Evolutionary conservation across 2,113 vertebrate species (phyloP).

Genomic region (Austrofundulus limnaeus): DNA sequence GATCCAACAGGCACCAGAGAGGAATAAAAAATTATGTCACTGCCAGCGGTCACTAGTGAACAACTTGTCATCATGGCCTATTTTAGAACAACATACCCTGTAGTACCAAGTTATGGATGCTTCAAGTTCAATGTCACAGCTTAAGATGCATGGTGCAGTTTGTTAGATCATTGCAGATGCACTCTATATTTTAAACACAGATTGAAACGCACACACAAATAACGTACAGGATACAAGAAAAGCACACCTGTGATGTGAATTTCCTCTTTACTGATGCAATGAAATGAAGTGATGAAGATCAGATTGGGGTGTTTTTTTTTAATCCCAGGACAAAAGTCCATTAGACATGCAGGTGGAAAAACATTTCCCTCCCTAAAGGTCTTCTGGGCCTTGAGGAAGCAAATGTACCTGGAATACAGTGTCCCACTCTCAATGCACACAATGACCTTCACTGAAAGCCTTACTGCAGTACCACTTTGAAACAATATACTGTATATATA

Average conservation of each 20-base stretch:
- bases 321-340: slow-evolving; percentile 21
- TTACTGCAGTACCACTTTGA: slow-evolving; percentile 6
- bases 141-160: slow-evolving; percentile 28
- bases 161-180: not conserved
- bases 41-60: slow-evolving; percentile 59
- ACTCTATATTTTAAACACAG: slow-evolving; percentile 11
- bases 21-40: slow-evolving; percentile 52
- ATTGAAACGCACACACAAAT: not conserved
- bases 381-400: slow-evolving; percentile 45
- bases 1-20: slow-evolving; percentile 51
- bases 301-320: slow-evolving; percentile 29
- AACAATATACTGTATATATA: not conserved
- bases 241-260: slow-evolving; percentile 1
- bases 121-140: slow-evolving; percentile 45
- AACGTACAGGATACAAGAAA: not conserved
- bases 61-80: slow-evolving; percentile 68
- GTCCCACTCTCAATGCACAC: slow-evolving; percentile 20
- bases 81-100: slow-evolving; percentile 52
- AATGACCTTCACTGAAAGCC: slow-evolving; percentile 27
- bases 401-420: slow-evolving; percentile 25
- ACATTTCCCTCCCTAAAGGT: slow-evolving; percentile 46
- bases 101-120: slow-evolving; percentile 29
- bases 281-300: slow-evolving; percentile 46
- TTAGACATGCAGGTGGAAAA: slow-evolving; percentile 53
- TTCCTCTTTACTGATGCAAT: slow-evolving; percentile 12